Evolutionary conservation across 2,797 vertebrate species (phyloP), one percentile per base, ranked within the genome.

Genomic region (Pangasius macronema): DNA sequence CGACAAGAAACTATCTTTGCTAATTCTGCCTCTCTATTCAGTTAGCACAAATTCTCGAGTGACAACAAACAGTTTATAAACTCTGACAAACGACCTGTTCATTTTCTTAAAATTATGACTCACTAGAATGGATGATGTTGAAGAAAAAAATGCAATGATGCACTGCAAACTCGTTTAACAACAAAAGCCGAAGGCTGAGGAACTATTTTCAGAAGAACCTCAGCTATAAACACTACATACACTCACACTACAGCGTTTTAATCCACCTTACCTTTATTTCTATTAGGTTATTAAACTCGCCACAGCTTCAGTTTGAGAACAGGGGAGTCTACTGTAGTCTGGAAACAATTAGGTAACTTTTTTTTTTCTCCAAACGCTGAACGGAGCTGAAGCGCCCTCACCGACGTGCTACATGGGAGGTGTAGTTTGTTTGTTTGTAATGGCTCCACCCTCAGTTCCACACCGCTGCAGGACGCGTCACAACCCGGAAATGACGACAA

Each of bases 341-440:
- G 87, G 87, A 85, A 88, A 82, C 55, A 65, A 85, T 81, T 55
- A 79, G 27, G 8, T 20, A 77, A 84, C 51, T 85, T 88, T 68
- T 46, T 61, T 5, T 8, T n/a, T 13, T 8, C 24, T 6, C 14
- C 63, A 53, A 77, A 83, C 49, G 57, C 81, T 13, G 73, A 86
- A 33, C 30, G 27, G 33, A 20, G 2, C 68, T 27, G 10, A 10
- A 14, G 33, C 42, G 75, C 65, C 63, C 63, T 76, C 36, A 53
- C 0, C 46, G 16, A n/a, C 0, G 30, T 46, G 87, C 55, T 6
- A 33, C 72, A n/a, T 55, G 77, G 87, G 83, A 82, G 6, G 8
- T 85, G 77, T 82, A 88, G 87, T 88, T 85, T 49, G 6, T n/a
- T 85, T 49, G 6, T 42, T 70, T n/a, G 39, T 63, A 18, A 55